Conservation (phyloP, 2,888 invertebrate genomes). For the Nebria brevicollis region DNA sequence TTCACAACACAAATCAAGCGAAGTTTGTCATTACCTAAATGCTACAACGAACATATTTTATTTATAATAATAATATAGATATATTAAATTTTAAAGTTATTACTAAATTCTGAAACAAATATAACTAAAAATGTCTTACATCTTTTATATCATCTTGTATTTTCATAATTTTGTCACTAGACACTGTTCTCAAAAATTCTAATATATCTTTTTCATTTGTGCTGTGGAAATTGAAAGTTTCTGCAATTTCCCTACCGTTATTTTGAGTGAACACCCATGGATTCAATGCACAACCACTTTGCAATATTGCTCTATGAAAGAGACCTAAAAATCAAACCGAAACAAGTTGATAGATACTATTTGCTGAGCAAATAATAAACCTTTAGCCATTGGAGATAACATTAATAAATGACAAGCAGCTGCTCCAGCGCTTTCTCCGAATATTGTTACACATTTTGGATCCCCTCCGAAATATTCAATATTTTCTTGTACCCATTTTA, state of each 20-base stretch:
- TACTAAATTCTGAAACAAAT: neutral
- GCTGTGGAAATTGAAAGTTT: constrained; percentile 23
- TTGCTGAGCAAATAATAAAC: constrained; percentile 13
- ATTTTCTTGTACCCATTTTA: constrained; percentile 50
- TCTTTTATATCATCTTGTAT: constrained; percentile 49
- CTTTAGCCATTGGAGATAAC: constrained; percentile 52
- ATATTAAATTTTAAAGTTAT: neutral
- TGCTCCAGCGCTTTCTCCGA: constrained; percentile 54
- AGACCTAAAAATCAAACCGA: constrained; percentile 51
- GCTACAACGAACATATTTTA: neutral
- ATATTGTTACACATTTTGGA: constrained; percentile 52
- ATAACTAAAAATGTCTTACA: constrained; percentile 37
- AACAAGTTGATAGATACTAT: neutral
- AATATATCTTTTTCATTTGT: constrained; percentile 45
- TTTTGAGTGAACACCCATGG: constrained; percentile 51
- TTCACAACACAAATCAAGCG: constrained; percentile 50
- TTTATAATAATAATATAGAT: neutral
- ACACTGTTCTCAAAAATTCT: constrained; percentile 35
- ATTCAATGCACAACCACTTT: constrained; percentile 57
- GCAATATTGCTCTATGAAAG: constrained; percentile 58
- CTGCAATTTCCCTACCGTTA: constrained; percentile 24
- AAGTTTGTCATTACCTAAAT: constrained; percentile 12
- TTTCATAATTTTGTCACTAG: constrained; percentile 44
- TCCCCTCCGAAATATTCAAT: constrained; percentile 50
- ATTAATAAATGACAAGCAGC: constrained; percentile 52